A percentile compares a stretch with the other conserved stretches of the same genome.
Conservation (phyloP, 2,888 invertebrate genomes). For the Ichneumon xanthorius region DNA sequence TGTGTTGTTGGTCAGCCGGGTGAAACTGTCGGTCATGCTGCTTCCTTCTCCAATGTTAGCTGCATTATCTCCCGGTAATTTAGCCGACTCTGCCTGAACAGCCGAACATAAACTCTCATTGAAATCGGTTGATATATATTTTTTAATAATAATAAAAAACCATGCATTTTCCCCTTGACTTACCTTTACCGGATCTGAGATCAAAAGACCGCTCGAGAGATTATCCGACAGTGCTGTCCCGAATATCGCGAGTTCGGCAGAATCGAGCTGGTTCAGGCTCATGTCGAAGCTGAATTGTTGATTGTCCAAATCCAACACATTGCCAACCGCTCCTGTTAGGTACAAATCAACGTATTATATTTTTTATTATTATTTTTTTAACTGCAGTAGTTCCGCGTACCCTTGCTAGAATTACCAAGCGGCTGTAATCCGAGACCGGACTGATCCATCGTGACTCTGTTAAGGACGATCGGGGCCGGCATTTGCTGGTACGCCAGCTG, state of each 20-base stretch:
- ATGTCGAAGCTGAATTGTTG: conserved; percentile 79
- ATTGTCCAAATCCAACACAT: conserved; percentile 80
- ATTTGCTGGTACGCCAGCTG: conserved; percentile 69
- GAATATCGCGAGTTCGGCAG: conserved; percentile 83
- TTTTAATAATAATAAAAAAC: no score
- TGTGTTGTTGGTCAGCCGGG: conserved; percentile 85
- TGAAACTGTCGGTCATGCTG: conserved; percentile 87
- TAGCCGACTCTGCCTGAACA: conserved; percentile 67
- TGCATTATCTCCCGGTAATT: conserved; percentile 62
- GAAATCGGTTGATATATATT: neutral
- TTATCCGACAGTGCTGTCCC: conserved; percentile 85
- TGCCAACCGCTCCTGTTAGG: conserved; percentile 75
- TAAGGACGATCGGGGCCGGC: conserved; percentile 68
- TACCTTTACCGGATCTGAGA: conserved; percentile 83
- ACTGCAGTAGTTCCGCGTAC: neutral
- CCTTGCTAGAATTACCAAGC: conserved; percentile 71
- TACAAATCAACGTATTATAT: neutral
- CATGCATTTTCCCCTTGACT: neutral
- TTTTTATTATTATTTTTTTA: neutral
- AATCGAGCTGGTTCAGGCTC: conserved; percentile 82
- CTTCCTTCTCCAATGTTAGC: conserved; percentile 71
- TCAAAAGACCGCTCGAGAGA: conserved; percentile 85
- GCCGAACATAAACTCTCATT: neutral
- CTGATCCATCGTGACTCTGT: conserved; percentile 68
- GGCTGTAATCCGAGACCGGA: conserved; percentile 66